Evolutionary conservation across 2,888 invertebrate genomes (phyloP).

Genomic region (Cerceris rybyensis): DNA sequence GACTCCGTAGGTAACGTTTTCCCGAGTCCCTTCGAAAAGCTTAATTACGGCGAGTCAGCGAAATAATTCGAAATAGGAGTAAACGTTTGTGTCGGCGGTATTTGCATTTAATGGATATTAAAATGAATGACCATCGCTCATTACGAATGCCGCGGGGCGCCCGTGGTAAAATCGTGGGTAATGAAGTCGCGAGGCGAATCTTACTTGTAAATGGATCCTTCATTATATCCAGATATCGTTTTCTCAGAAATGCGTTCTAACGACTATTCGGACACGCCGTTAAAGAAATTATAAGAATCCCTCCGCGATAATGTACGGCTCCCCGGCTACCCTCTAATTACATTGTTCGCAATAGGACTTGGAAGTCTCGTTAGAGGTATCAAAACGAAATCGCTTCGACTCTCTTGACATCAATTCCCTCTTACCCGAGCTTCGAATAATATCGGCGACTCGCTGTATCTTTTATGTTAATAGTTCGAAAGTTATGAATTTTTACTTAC

Average conservation of each 20-base stretch:
- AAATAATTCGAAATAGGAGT: slow-evolving; percentile 79
- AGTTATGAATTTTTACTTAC: too few species aligned
- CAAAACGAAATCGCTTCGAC: background rate
- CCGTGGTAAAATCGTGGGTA: slow-evolving; percentile 78
- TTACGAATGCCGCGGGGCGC: slow-evolving; percentile 78
- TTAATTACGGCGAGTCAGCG: slow-evolving; percentile 77
- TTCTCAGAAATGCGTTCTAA: slow-evolving; percentile 68
- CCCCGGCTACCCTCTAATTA: slow-evolving; percentile 35
- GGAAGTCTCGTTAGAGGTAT: slow-evolving; percentile 1
- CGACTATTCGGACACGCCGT: slow-evolving; percentile 59
- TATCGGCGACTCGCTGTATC: too few species aligned
- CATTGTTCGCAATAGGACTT: slow-evolving; percentile 3
- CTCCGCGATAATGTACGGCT: slow-evolving; percentile 47
- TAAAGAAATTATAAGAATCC: slow-evolving; percentile 59
- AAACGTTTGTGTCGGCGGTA: slow-evolving; percentile 78
- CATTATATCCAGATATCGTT: slow-evolving; percentile 78
- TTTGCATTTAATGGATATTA: slow-evolving; percentile 81
- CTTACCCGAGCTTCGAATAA: background rate
- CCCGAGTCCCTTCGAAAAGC: slow-evolving; percentile 68
- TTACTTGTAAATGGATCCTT: slow-evolving; percentile 81
- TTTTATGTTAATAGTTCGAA: too few species aligned
- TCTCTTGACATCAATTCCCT: background rate
- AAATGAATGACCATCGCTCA: slow-evolving; percentile 81
- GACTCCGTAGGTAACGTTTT: slow-evolving; percentile 56
- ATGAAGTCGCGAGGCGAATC: slow-evolving; percentile 79